These are phyloP conservation scores for Chrosomus eos DNA, from an alignment of 2,797 vertebrate genomes.

Conservation along the genomic window DNA sequence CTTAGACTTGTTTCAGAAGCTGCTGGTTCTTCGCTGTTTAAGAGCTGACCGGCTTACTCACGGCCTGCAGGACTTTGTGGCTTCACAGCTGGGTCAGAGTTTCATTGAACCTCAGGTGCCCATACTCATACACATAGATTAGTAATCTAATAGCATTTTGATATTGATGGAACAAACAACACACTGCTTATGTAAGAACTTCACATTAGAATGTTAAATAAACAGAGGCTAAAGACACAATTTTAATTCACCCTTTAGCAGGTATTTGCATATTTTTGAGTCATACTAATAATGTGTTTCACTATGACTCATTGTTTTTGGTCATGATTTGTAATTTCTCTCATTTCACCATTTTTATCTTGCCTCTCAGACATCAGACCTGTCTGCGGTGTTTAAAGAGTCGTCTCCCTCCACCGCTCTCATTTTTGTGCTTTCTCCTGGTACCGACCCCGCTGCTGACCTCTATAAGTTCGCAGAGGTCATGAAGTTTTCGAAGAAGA, in stretches of 20 bases:
- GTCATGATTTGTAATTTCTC: background rate
- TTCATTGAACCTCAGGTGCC: slow-evolving; percentile 91
- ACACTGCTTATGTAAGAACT: background rate
- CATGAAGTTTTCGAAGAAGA: slow-evolving; percentile 91
- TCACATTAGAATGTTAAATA: background rate
- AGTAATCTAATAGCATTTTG: background rate
- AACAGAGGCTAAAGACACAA: slow-evolving; percentile 4
- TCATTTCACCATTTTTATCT: slow-evolving; percentile 10
- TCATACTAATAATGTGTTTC: background rate
- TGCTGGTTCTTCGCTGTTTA: slow-evolving; percentile 88
- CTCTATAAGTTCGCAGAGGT: slow-evolving; percentile 93
- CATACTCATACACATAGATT: background rate
- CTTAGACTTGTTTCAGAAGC: slow-evolving; percentile 88
- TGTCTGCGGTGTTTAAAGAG: slow-evolving; percentile 84
- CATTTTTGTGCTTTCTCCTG: slow-evolving; percentile 89
- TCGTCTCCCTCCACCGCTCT: slow-evolving; percentile 82
- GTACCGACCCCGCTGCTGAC: slow-evolving; percentile 88
- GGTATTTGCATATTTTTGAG: slow-evolving; percentile 30
- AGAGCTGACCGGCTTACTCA: slow-evolving; percentile 87
- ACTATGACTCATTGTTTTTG: slow-evolving; percentile 3
- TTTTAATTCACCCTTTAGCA: slow-evolving; percentile 19
- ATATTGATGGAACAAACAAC: background rate
- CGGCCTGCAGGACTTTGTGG: slow-evolving; percentile 90
- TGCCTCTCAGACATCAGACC: slow-evolving; percentile 81
- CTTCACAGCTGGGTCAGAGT: slow-evolving; percentile 79